Percentiles rank a stretch among this genome's conserved stretches.
These are phyloP conservation scores for Mystacides longicornis DNA, from an alignment of 2,888 invertebrate species.

Conservation along the genomic window DNA sequence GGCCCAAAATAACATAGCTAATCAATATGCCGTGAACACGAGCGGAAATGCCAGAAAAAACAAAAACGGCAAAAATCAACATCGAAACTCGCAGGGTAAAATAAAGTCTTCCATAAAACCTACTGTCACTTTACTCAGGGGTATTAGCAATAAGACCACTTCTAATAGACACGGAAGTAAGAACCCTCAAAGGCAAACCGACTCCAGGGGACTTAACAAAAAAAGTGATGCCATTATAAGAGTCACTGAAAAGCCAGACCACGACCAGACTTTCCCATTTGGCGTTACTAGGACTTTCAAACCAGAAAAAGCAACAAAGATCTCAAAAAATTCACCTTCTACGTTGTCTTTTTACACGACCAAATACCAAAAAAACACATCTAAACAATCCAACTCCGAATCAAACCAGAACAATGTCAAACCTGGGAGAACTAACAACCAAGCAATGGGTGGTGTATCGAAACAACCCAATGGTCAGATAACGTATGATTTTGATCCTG, in stretches of 20 bases:
- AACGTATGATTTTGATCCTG: conserved; percentile 13
- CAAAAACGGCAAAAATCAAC: conserved; percentile 50
- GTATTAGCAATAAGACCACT: conserved; percentile 35
- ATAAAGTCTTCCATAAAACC: conserved; percentile 49
- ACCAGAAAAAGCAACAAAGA: conserved; percentile 20
- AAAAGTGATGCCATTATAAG: background rate
- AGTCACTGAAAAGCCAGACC: conserved; percentile 15
- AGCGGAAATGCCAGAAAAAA: conserved; percentile 47
- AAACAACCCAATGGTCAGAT: too few relatives aligned
- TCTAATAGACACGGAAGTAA: conserved; percentile 22
- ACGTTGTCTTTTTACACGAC: conserved; percentile 10
- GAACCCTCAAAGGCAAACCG: conserved; percentile 23
- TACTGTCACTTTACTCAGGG: conserved; percentile 48
- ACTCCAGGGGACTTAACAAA: conserved; percentile 5
- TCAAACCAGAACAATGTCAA: too few relatives aligned
- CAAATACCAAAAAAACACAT: conserved; percentile 23
- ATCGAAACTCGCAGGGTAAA: conserved; percentile 44
- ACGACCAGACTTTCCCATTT: conserved; percentile 11
- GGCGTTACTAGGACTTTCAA: conserved; percentile 13
- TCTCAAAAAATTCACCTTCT: conserved; percentile 13
- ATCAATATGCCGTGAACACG: conserved; percentile 39
- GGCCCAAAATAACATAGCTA: conserved; percentile 23
- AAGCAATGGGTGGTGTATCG: too few relatives aligned
- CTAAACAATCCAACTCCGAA: conserved; percentile 30
- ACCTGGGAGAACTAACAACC: too few relatives aligned